phyloP scores from a whole-genome alignment of 2,113 vertebrate species.

The Paratilapia polleni region DNA sequence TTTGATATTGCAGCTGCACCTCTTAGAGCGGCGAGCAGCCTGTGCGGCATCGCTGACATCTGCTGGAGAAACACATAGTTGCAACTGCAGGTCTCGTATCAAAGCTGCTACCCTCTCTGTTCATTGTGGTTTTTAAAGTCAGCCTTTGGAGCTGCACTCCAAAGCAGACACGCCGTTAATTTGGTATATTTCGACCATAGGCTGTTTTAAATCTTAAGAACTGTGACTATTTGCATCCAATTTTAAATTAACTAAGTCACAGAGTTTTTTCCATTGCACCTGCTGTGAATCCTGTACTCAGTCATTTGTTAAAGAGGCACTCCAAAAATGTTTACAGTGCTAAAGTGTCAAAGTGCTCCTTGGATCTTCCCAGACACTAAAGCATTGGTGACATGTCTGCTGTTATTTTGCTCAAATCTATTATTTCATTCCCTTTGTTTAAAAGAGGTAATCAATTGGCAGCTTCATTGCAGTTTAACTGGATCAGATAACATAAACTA shows the following conservation, averaged over 20 bases:
- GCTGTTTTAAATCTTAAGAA: background rate
- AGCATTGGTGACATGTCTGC: background rate
- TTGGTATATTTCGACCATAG: background rate
- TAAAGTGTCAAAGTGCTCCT: background rate
- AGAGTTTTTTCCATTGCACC: background rate
- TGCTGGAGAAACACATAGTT: conserved; percentile 54
- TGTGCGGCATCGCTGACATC: conserved; percentile 43
- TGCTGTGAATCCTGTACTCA: background rate
- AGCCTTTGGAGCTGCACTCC: background rate
- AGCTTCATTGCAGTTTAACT: background rate
- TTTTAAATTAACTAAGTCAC: background rate
- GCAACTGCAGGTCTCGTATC: conserved; percentile 14
- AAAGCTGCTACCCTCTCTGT: background rate
- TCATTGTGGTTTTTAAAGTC: background rate
- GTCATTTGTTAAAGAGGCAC: too few relatives aligned
- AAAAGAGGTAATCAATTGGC: background rate
- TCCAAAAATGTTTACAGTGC: background rate
- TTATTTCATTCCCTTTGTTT: background rate
- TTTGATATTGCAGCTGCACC: background rate
- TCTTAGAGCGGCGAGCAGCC: background rate
- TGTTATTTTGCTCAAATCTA: background rate
- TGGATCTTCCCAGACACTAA: background rate
- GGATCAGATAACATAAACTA: background rate
- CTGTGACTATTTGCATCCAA: background rate
- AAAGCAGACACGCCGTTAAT: background rate